A percentile compares a stretch with the other conserved stretches of the same genome.
Evolutionary conservation across 2,113 vertebrate species (phyloP).

Genomic region (Coreoperca whiteheadi): DNA sequence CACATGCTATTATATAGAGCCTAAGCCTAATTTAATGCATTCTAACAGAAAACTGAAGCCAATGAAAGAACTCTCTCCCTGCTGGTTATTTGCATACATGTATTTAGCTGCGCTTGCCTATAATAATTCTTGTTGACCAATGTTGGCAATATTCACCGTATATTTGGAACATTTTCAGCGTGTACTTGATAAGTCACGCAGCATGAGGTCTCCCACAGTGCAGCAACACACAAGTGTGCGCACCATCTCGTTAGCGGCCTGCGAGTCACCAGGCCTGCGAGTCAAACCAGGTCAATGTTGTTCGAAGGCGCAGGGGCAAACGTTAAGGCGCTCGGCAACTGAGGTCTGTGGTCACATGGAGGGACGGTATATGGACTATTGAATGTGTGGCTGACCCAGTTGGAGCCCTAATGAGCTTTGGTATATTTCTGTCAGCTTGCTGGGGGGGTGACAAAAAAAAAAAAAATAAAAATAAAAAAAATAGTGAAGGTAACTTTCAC

Average conservation of each 20-base stretch:
- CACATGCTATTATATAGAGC: neutral
- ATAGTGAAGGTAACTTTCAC: neutral
- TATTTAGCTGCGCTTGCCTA: neutral
- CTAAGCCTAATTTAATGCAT: constrained; percentile 15
- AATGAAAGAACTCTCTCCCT: neutral
- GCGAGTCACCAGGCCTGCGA: no score
- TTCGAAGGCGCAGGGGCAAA: constrained; percentile 29
- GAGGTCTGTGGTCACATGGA: constrained; percentile 11
- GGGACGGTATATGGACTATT: neutral
- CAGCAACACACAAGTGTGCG: constrained; percentile 21
- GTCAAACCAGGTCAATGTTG: constrained; percentile 16
- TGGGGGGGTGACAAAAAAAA: neutral
- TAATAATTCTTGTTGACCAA: constrained; percentile 8
- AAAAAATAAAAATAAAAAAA: no score
- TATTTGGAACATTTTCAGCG: constrained; percentile 30
- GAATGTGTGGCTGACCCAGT: neutral
- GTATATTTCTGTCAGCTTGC: neutral
- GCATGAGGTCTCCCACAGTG: constrained; percentile 31
- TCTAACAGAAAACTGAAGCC: neutral
- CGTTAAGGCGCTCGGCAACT: no score
- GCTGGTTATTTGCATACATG: constrained; percentile 8
- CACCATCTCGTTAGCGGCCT: constrained; percentile 36
- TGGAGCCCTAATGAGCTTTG: constrained; percentile 10
- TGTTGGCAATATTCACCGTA: constrained; percentile 1
- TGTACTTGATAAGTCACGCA: constrained; percentile 36